Evolutionary conservation across 2,113 vertebrate genomes (phyloP), one percentile per base, ranked within the genome.

Genomic region (Onychorhynchus coronatus): DNA sequence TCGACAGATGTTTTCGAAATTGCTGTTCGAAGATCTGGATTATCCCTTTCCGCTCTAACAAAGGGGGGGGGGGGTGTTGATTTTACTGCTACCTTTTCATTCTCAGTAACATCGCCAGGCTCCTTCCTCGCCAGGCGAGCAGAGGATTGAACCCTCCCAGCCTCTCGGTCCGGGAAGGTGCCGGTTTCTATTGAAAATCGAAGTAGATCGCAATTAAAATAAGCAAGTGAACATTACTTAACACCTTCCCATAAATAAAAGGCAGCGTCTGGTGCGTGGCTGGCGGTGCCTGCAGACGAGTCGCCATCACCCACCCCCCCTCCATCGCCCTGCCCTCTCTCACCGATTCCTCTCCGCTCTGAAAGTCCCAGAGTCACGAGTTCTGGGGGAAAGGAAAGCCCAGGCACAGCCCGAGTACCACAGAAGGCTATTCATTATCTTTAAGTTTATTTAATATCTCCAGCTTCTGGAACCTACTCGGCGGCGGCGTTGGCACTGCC

Each of bases 371-470:
- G 53, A 81, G 70, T 12, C 27, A 2, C 1, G 83, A 27, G 28
- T 33, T 12, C 35, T 44, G 46, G 33, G 33, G 31, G 66, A 59
- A 23, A 27, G 31, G 65, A 27, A 80, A 85, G 33, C 53, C 11
- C 90, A 37, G 59, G 59, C 91, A n/a, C 37, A 91, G 97, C 97
- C 96, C 97, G 74, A 96, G 89, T 49, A 61, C 93, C 96, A 97
- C 95, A 94, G 97, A 96, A 98, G 97, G 97, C 95, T 88, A 97
- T 97, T 95, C 95, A 96, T 98, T 89, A 97, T 91, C 91, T 93
- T 92, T 83, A 76, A 96, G 97, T 97, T 98, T 98, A 97, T 97
- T 98, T 98, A 97, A 97, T 97, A 96, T 96, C 97, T 97, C 89
- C 18, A 85, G 80, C 96, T 97, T 68, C 97, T 96, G 97, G 95